These are phyloP conservation scores for Paragorgia papillata DNA, from an alignment of 92 coral and sea anemone species.

Conservation along the genomic window DNA sequence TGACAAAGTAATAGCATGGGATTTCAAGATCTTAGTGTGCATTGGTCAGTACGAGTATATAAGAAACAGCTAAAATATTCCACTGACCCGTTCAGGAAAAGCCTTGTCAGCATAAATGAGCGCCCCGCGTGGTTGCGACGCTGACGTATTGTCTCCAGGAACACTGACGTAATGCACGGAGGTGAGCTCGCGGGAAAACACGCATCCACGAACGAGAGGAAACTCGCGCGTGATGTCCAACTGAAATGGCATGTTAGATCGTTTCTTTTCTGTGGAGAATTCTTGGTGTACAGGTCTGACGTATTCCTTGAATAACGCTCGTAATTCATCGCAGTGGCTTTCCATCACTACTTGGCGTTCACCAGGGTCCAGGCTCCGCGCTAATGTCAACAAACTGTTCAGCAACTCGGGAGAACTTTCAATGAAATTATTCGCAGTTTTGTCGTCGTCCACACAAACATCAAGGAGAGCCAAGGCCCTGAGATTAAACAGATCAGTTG, in stretches of 20 bases:
- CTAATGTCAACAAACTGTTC: slow-evolving; percentile 57
- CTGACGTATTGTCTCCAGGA: slow-evolving; percentile 55
- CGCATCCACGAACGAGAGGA: slow-evolving; percentile 92
- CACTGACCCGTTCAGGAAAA: slow-evolving; percentile 74
- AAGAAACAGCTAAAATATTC: too few relatives aligned
- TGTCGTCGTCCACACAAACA: slow-evolving; percentile 59
- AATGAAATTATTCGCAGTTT: slow-evolving; percentile 50
- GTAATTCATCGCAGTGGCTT: slow-evolving; percentile 83
- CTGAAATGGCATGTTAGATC: slow-evolving; percentile 52
- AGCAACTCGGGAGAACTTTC: slow-evolving; percentile 52
- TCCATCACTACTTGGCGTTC: slow-evolving; percentile 74
- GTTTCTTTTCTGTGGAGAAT: slow-evolving; percentile 33
- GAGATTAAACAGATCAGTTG: background rate
- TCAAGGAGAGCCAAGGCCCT: slow-evolving; percentile 86
- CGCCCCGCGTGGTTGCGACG: slow-evolving; percentile 77
- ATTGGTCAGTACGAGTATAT: too few relatives aligned
- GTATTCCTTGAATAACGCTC: slow-evolving; percentile 90
- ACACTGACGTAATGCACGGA: slow-evolving; percentile 75
- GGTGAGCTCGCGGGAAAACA: slow-evolving; percentile 82
- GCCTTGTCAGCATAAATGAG: slow-evolving; percentile 73
- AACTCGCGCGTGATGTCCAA: slow-evolving; percentile 71
- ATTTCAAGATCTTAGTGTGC: too few relatives aligned
- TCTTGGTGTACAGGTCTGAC: slow-evolving; percentile 69
- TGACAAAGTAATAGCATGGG: too few relatives aligned
- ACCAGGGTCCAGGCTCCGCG: slow-evolving; percentile 84